Conservation (phyloP, 2,797 vertebrate species). For the Peromyscus aztecus region DNA sequence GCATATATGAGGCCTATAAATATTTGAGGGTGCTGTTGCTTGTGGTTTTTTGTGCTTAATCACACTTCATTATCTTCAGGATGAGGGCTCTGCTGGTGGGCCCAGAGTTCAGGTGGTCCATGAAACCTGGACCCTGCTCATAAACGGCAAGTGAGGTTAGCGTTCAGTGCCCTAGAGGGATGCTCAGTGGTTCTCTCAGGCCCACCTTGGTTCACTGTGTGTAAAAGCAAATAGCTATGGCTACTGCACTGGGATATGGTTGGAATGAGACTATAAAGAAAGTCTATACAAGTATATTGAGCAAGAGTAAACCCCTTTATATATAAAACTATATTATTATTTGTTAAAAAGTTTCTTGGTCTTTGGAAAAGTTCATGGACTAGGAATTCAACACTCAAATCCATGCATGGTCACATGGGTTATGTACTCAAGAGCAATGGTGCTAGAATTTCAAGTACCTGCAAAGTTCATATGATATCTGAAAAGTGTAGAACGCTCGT, state of each 20-base stretch:
- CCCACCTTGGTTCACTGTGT: background rate
- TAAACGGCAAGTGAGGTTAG: background rate
- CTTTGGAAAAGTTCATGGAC: background rate
- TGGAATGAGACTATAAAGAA: background rate
- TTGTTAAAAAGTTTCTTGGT: background rate
- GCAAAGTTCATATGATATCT: rapidly evolving
- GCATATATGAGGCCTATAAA: background rate
- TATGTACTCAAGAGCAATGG: background rate
- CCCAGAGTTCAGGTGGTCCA: background rate
- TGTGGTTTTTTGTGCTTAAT: background rate
- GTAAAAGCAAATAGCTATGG: background rate
- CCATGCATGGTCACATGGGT: no score
- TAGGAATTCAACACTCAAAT: background rate
- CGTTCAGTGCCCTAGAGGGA: background rate
- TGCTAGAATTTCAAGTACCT: background rate
- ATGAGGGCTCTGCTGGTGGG: background rate
- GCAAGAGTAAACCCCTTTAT: background rate
- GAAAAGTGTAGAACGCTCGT: no score
- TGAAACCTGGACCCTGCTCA: background rate
- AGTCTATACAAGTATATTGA: background rate
- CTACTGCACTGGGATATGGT: no score
- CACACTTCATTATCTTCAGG: background rate
- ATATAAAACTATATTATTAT: background rate
- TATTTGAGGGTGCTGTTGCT: slow-evolving; percentile 7
- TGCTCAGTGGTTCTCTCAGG: background rate